Evolutionary conservation across 2,113 vertebrate genomes (phyloP).

Genomic region (Sitta europaea): DNA sequence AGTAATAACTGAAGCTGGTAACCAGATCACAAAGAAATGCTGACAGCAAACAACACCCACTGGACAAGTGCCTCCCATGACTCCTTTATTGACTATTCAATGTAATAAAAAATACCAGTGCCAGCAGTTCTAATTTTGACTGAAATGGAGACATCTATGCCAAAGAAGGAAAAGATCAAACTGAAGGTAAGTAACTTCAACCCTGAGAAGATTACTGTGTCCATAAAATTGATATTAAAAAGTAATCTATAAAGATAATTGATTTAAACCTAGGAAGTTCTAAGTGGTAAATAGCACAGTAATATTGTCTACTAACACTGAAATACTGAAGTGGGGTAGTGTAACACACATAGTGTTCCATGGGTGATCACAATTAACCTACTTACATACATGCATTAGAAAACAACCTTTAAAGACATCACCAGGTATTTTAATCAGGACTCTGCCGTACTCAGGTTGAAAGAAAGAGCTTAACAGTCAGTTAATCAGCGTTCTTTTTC

Average conservation of each 20-base stretch:
- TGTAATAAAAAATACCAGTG: not conserved
- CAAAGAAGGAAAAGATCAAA: not conserved
- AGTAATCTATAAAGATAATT: not conserved
- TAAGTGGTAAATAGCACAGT: not conserved
- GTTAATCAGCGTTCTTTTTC: not conserved
- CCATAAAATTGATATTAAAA: not conserved
- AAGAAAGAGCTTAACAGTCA: not conserved
- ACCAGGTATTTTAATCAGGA: not conserved
- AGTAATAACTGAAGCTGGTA: not conserved
- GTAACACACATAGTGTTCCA: not conserved
- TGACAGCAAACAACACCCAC: not conserved
- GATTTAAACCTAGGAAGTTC: not conserved
- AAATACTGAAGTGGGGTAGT: not conserved
- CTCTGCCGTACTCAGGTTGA: not conserved
- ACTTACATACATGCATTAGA: not conserved
- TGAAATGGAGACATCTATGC: not conserved
- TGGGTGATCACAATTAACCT: not conserved
- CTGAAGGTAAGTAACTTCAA: not conserved
- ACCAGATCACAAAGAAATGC: not conserved
- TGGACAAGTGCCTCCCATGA: not conserved
- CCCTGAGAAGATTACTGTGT: not conserved
- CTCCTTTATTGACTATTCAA: not conserved
- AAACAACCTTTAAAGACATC: slow-evolving; percentile 1
- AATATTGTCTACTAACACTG: not conserved
- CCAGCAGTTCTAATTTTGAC: not conserved